A percentile compares a stretch with the other conserved stretches of the same genome.
phyloP scores from a whole-genome alignment of 2,888 invertebrate species.

The Rhogogaster chlorosoma region DNA sequence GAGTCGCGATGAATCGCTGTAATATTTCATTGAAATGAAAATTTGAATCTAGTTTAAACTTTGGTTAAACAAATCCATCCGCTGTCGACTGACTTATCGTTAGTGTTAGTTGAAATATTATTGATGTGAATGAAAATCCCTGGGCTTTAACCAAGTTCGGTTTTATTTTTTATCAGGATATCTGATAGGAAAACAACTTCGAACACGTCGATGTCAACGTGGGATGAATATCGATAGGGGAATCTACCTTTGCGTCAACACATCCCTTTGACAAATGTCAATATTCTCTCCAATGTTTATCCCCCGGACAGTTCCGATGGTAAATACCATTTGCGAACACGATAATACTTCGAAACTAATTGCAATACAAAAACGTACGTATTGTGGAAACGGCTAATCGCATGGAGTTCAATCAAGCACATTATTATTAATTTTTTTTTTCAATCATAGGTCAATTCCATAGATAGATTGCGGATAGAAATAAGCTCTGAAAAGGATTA shows the following conservation, averaged over 20 bases:
- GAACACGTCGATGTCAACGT: neutral
- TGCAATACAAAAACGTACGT: neutral
- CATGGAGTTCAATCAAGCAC: neutral
- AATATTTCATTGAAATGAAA: neutral
- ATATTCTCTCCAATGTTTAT: neutral
- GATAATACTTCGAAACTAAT: neutral
- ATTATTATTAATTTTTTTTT: neutral
- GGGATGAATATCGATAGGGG: neutral
- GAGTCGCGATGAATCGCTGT: neutral
- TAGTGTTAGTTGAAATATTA: neutral
- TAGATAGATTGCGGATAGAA: neutral
- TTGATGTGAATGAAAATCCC: neutral
- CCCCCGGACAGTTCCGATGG: neutral
- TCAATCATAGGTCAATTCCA: neutral
- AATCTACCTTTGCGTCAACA: constrained; percentile 15
- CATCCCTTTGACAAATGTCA: constrained; percentile 27
- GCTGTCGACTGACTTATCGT: neutral
- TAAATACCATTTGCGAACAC: constrained; percentile 2
- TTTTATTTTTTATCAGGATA: neutral
- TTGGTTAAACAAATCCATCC: neutral
- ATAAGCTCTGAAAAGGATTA: neutral
- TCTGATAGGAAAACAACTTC: neutral
- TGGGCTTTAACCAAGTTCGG: neutral
- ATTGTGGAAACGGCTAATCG: neutral
- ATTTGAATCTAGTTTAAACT: neutral